Evolutionary conservation across 2,797 vertebrate genomes (phyloP), one percentile per base, ranked within the genome.

Genomic region (Hirundo rustica): DNA sequence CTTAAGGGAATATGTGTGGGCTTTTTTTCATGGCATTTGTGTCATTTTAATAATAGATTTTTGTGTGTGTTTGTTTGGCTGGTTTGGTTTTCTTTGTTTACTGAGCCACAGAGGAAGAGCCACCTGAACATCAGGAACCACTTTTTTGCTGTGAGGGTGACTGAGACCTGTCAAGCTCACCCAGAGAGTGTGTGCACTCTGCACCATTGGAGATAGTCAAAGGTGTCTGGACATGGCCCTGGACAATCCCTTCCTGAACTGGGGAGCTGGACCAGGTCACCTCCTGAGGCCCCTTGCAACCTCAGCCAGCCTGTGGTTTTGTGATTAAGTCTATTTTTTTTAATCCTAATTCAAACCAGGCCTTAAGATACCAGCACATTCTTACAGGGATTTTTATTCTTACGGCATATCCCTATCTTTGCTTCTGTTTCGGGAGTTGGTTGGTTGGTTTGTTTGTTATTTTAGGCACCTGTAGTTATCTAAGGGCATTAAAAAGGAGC

Each of bases 401-500:
- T 62, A 10, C 4, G 48, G 13, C 0, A 0, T 50, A 47, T 62
- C 12, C 30, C 5, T n/a, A 1, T 65, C n/a, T 81, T 50, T 73
- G 14, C 17, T 78, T 81, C 34, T 70, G 44, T 32, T 89, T 81
- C 42, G 34, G 20, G 32, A 2, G 2, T 47, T 38, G 7, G 8
- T 55, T 55, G 5, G 13, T 62, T 89, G 0, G 62, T 80, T 84
- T 15, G 13, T 58, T 88, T 85, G 55, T 86, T 87, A 20, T 71
- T 88, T 86, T 64, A 64, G 42, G 40, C 27, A 71, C 29, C 50
- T 79, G 7, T 36, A 71, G 66, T 95, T 81, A 92, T 89, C 34
- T 67, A 38, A 65, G 44, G 55, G n/a, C 71, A 82, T 93, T 88
- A 71, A 73, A 81, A 90, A 82, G 51, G 11, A 90, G 50, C 67